Base-by-base conservation (phyloP, 2,888 invertebrate species). In the Agrotis ipsilon region DNA sequence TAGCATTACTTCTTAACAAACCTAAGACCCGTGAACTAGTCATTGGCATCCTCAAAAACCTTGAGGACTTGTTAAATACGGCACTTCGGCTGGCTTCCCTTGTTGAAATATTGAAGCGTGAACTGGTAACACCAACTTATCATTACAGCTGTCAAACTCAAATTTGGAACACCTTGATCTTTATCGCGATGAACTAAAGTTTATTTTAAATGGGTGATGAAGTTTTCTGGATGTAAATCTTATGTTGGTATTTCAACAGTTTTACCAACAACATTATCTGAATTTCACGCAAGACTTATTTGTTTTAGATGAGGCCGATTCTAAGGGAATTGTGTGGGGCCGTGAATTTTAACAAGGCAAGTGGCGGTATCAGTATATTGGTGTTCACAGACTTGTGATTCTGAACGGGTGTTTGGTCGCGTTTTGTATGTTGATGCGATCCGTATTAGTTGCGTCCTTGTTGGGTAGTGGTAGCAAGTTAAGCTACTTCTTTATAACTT, bases 311-410 rank as follows among this genome's bases (percentile, higher is more conserved):
- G 84, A 76, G 81, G 83, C 82, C 84, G 89, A 86, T 91, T 86
- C 64, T 88, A 93, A 94, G 92, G 91, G 86, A 82, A 75, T 82
- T 81, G 78, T 80, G 74, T 80, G 73, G 80, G 90, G 90, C 88
- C 90, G 94, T 94, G 93, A 95, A 92, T 94, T 95, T 92, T 94
- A 93, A 94, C 94, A 92, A 91, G 92, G 82, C 83, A 90, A 90
- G 92, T 91, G 91, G 88, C 87, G 51, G 54, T 70, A 55, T 86
- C 81, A 75, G 83, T 89, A 82, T 90, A 82, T 90, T 85, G 85
- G 83, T 86, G 88, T 91, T 92, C 88, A 93, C 90, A 90, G 91
- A 72, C 88, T 84, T 79, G 75, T 84, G 75, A 80, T 65, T 80
- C 68, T 59, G 54, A 68, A 81, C 67, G 62, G 91, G 89, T 87